Base-by-base conservation (phyloP, 2,888 invertebrate species). In the Pristionchus fissidentatus region DNA sequence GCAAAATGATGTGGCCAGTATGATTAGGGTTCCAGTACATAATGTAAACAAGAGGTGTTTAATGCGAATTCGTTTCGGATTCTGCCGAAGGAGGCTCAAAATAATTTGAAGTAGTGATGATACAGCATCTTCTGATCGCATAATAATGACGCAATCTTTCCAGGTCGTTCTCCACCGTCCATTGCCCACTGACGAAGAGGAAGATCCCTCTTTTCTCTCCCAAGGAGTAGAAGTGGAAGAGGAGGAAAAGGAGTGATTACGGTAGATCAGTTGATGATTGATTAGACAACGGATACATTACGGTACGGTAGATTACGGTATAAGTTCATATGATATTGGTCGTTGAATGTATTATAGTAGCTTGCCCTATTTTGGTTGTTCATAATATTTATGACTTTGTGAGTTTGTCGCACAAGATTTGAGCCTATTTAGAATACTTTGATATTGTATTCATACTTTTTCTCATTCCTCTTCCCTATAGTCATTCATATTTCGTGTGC, bases 231-330 rank as follows among this genome's bases (percentile, higher is more conserved):
- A 75, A 29, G 46, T 66, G 8, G 38, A 66, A 22, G n/a, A n/a
- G n/a, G n/a, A n/a, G n/a, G n/a, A n/a, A n/a, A n/a, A n/a, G n/a
- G 66, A 35, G 66, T 66, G 66, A 66, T 66, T 29, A 41, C 66
- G 38, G 38, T 66, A 38, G 38, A 7, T 41, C 66, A 66, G 29
- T 38, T 38, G 15, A 8, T 32, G 66, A 38, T 66, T 22, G 66
- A 22, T 32, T 4, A 13, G 22, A 55, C 55, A 22, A 62, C 62
- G 8, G 62, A 32, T 19, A 8, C 62, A 15, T 19, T 62, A 15
- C 15, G 7, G 0, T 29, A 19, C 32, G 29, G 29, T 62, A 32
- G 7, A 32, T 57, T 26, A 22, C 57, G 22, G n/a, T 29, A 3
- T 5, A 10, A 2, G 3, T 57, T 57, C 29, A 29, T 57, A 57